phyloP scores from a whole-genome alignment of 2,888 invertebrate species.

The Spilarctia lutea region DNA sequence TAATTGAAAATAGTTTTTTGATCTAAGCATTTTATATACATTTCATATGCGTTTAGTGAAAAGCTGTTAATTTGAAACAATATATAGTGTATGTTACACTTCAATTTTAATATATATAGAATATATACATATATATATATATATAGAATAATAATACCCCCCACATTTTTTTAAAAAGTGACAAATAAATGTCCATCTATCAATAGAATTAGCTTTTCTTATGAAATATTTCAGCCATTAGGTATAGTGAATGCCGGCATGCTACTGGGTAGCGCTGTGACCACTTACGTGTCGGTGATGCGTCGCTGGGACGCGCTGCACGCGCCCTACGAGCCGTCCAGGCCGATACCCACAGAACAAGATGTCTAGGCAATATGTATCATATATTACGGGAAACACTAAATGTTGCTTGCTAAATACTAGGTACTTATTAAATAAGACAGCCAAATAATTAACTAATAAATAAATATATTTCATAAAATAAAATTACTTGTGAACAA shows the following conservation, averaged over 20 bases:
- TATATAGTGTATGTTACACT: too few relatives aligned
- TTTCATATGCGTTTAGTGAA: too few relatives aligned
- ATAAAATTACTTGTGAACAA: slow-evolving; percentile 28
- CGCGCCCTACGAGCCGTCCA: slow-evolving; percentile 29
- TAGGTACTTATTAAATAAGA: not conserved
- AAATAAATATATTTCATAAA: slow-evolving; percentile 24
- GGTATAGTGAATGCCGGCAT: slow-evolving; percentile 52
- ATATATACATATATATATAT: too few relatives aligned
- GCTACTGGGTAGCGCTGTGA: slow-evolving; percentile 58
- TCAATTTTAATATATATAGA: too few relatives aligned
- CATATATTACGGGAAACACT: not conserved
- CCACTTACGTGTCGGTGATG: slow-evolving; percentile 60
- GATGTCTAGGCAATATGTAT: slow-evolving; percentile 15
- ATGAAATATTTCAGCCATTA: slow-evolving; percentile 54
- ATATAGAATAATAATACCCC: too few relatives aligned
- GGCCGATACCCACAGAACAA: slow-evolving; percentile 15
- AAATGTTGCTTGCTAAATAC: not conserved
- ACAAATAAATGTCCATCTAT: not conserved
- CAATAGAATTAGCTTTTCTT: not conserved
- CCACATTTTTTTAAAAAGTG: not conserved
- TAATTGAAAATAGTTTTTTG: too few relatives aligned
- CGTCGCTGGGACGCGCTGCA: slow-evolving; percentile 58
- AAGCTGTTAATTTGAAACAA: too few relatives aligned
- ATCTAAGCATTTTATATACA: not conserved
- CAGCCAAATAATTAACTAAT: slow-evolving; percentile 12